Evolutionary conservation across 2,888 invertebrate species (phyloP).

Genomic region (Latheticus oryzae): DNA sequence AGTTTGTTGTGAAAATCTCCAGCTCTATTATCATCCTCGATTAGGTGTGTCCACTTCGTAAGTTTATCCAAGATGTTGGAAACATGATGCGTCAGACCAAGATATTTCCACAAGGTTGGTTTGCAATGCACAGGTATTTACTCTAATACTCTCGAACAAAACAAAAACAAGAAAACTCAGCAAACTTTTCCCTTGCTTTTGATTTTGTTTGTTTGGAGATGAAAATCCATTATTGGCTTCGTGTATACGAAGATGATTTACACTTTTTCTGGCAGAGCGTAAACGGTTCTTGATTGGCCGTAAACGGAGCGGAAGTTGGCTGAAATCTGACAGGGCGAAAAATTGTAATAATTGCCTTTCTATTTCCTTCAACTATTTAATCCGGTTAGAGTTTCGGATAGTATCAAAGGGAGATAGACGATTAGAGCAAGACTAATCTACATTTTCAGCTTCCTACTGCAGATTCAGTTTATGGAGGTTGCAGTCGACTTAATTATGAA

Average conservation of each 20-base stretch:
- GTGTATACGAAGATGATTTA: constrained; percentile 34
- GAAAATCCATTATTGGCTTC: constrained; percentile 32
- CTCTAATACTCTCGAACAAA: constrained; percentile 1
- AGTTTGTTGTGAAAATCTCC: not conserved
- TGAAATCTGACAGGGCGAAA: constrained; percentile 33
- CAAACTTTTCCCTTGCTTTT: constrained; percentile 9
- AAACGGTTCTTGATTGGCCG: constrained; percentile 34
- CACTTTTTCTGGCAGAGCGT: constrained; percentile 32
- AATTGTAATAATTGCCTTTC: constrained; percentile 32
- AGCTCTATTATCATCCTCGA: constrained; percentile 15
- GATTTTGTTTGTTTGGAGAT: constrained; percentile 31
- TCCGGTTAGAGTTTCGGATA: constrained; percentile 32
- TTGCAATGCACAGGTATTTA: constrained; percentile 30
- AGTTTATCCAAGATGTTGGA: constrained; percentile 16
- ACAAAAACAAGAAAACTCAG: too few relatives aligned
- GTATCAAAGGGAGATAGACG: constrained; percentile 27
- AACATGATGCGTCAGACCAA: constrained; percentile 21
- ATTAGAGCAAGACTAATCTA: constrained; percentile 30
- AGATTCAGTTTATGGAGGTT: constrained; percentile 34
- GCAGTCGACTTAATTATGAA: constrained; percentile 37
- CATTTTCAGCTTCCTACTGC: constrained; percentile 31
- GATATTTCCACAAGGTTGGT: constrained; percentile 35
- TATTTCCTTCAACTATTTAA: constrained; percentile 31
- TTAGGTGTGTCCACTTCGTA: constrained; percentile 13
- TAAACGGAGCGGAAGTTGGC: constrained; percentile 35